Conservation (phyloP, 2,888 invertebrate genomes). For the Unio delphinus region DNA sequence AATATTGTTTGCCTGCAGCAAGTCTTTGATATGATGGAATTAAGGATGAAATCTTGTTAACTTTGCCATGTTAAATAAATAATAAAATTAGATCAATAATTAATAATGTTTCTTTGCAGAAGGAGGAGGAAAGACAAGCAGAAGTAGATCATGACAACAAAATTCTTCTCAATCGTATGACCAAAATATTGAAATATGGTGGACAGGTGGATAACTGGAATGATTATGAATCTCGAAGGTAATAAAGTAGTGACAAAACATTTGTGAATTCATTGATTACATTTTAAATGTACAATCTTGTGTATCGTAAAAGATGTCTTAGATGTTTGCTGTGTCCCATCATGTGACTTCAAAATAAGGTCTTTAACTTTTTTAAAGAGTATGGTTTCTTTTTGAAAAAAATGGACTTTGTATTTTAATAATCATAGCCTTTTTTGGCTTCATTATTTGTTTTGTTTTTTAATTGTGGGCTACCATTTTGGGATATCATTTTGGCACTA, state of each 20-base stretch:
- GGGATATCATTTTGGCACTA: no score
- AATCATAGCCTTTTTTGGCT: no score
- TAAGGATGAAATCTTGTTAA: neutral
- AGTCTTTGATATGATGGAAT: slow-evolving; percentile 1
- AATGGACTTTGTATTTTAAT: no score
- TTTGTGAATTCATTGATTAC: no score
- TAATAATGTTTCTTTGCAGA: slow-evolving; percentile 34
- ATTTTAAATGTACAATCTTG: no score
- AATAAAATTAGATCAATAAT: neutral
- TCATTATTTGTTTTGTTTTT: no score
- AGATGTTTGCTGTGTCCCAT: no score
- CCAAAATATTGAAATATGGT: slow-evolving; percentile 57
- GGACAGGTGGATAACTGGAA: slow-evolving; percentile 64
- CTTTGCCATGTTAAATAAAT: neutral
- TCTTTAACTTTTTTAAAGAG: no score
- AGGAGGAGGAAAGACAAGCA: slow-evolving; percentile 61
- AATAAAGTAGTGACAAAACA: neutral
- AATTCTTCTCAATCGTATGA: slow-evolving; percentile 63
- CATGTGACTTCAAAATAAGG: no score
- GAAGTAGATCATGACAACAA: slow-evolving; percentile 64
- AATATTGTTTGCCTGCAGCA: neutral
- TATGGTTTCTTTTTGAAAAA: no score
- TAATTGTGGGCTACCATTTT: no score
- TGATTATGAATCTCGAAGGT: slow-evolving; percentile 59
- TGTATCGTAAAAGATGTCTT: no score